Percentiles rank a stretch among this genome's conserved stretches.
Evolutionary conservation across 2,888 invertebrate genomes (phyloP).

Genomic region (Coenonympha glycerion): DNA sequence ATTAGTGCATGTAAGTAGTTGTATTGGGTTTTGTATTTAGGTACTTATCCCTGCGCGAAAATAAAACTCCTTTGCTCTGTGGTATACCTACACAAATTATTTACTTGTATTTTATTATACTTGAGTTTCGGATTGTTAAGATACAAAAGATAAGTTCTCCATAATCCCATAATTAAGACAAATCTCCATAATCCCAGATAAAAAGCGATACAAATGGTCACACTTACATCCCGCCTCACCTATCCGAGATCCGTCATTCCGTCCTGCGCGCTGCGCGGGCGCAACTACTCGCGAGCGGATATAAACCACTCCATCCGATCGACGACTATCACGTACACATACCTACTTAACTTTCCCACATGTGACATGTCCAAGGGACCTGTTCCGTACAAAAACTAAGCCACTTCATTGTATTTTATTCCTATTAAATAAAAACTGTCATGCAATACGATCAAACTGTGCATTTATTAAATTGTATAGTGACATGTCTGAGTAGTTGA

Average conservation of each 20-base stretch:
- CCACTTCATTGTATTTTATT: neutral
- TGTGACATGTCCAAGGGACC: constrained; percentile 18
- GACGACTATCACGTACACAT: constrained; percentile 9
- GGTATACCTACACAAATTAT: too few relatives aligned
- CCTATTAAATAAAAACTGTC: neutral
- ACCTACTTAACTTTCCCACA: constrained; percentile 21
- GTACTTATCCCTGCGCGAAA: too few relatives aligned
- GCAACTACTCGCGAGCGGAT: constrained; percentile 29
- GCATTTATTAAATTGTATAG: too few relatives aligned
- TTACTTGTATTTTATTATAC: too few relatives aligned
- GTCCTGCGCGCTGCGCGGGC: neutral
- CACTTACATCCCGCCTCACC: constrained; percentile 17
- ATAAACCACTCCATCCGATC: constrained; percentile 27
- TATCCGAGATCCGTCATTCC: constrained; percentile 26
- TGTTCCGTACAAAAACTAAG: constrained; percentile 1
- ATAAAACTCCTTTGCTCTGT: too few relatives aligned
- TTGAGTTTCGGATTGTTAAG: too few relatives aligned
- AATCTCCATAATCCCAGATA: constrained; percentile 9
- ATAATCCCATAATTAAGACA: too few relatives aligned
- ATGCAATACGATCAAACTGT: too few relatives aligned
- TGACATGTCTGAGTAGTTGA: too few relatives aligned
- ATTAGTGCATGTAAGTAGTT: too few relatives aligned
- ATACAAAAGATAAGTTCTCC: too few relatives aligned
- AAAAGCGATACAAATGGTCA: neutral
- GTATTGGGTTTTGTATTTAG: too few relatives aligned